Evolutionary conservation across 2,888 invertebrate genomes (phyloP).

Genomic region (Ptychoptera albimana): DNA sequence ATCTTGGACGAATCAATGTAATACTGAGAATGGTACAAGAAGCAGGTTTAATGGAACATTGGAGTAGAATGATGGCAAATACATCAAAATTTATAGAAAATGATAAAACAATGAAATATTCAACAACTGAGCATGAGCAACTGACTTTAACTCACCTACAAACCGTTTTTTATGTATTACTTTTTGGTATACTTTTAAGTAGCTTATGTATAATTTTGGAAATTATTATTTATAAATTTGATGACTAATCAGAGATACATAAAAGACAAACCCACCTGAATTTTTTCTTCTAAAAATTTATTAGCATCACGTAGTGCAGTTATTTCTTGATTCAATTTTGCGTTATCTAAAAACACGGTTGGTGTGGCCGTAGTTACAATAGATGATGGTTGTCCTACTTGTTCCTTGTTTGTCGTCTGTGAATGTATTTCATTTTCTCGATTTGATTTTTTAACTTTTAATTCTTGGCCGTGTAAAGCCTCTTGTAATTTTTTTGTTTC

Average conservation of each 20-base stretch:
- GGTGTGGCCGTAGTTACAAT: constrained; percentile 17
- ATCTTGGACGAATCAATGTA: constrained; percentile 32
- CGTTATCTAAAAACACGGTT: constrained; percentile 28
- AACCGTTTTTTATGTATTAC: no score
- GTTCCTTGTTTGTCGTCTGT: not conserved
- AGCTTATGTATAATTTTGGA: no score
- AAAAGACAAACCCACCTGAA: constrained; percentile 35
- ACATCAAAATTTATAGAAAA: no score
- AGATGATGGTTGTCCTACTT: not conserved
- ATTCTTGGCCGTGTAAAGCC: constrained; percentile 30
- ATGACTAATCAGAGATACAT: no score
- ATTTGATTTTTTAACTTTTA: not conserved
- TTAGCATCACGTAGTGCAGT: constrained; percentile 44
- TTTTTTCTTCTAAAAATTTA: constrained; percentile 47
- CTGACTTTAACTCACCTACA: no score
- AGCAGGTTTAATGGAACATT: constrained; percentile 34
- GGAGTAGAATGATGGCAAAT: constrained; percentile 22
- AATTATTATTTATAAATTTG: no score
- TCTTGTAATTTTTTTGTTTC: constrained; percentile 42
- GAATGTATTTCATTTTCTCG: not conserved
- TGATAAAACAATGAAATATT: no score
- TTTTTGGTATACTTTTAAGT: no score
- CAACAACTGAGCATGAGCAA: no score
- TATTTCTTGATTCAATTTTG: constrained; percentile 36
- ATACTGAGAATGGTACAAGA: constrained; percentile 34